phyloP scores from a whole-genome alignment of 2,888 invertebrate species.

The Amiota communis region DNA sequence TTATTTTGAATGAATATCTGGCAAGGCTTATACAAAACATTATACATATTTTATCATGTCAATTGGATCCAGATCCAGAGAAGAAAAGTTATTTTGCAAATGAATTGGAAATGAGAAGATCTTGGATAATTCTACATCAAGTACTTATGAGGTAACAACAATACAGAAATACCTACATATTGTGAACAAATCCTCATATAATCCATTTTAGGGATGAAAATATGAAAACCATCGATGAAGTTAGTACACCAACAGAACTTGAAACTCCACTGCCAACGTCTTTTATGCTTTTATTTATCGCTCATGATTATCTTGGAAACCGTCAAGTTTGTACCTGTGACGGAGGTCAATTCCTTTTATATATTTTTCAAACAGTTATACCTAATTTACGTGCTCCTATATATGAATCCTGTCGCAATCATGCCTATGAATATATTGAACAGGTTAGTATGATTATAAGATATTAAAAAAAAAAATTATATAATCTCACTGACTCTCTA shows the following conservation, averaged over 20 bases:
- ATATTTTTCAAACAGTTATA: slow-evolving; percentile 83
- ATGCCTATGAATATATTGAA: slow-evolving; percentile 85
- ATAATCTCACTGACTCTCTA: background rate
- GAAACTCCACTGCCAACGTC: slow-evolving; percentile 80
- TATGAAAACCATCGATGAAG: no score
- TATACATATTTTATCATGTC: slow-evolving; percentile 83
- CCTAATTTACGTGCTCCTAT: slow-evolving; percentile 80
- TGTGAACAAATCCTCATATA: no score
- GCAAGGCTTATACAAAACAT: slow-evolving; percentile 83
- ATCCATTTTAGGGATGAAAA: no score
- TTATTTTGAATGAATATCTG: slow-evolving; percentile 57
- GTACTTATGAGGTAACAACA: slow-evolving; percentile 78
- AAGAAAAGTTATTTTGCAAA: slow-evolving; percentile 79
- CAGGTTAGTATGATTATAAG: slow-evolving; percentile 75
- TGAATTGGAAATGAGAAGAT: slow-evolving; percentile 81
- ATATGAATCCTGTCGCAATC: slow-evolving; percentile 78
- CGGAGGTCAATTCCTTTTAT: slow-evolving; percentile 84
- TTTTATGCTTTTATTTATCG: slow-evolving; percentile 83
- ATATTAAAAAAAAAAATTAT: background rate
- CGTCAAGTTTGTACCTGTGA: slow-evolving; percentile 85
- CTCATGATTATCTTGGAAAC: slow-evolving; percentile 87
- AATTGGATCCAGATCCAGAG: slow-evolving; percentile 78
- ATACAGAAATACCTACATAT: background rate
- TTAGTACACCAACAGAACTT: slow-evolving; percentile 65
- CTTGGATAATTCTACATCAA: slow-evolving; percentile 89